These are phyloP conservation scores for Cynoglossus semilaevis DNA, from an alignment of 2,113 vertebrate genomes.

Conservation along the genomic window DNA sequence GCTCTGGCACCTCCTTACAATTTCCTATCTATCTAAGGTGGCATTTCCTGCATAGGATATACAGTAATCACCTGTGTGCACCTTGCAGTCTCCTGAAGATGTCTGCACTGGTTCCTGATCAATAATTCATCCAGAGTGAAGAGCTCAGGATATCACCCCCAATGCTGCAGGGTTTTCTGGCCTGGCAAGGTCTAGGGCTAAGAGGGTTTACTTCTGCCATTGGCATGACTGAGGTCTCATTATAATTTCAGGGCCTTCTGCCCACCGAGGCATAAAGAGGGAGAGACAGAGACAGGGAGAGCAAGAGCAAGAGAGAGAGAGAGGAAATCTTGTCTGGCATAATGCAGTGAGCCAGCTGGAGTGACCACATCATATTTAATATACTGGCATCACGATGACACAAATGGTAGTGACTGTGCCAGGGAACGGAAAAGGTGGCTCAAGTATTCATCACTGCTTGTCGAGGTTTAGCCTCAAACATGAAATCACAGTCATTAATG, in stretches of 20 bases:
- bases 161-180: constrained; percentile 45
- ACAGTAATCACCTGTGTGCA: too few species aligned
- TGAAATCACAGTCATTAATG: neutral
- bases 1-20: too few species aligned
- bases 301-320: constrained; percentile 11
- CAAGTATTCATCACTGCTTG: neutral
- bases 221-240: constrained; percentile 60
- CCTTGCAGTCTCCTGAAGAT: constrained; percentile 7
- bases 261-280: constrained; percentile 26
- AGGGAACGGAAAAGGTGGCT: constrained; percentile 17
- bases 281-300: constrained; percentile 25
- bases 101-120: constrained; percentile 40
- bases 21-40: too few species aligned
- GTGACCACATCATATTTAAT: constrained; percentile 60
- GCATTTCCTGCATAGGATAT: too few species aligned
- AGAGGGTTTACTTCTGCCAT: constrained; percentile 58
- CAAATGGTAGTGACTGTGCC: constrained; percentile 16
- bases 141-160: constrained; percentile 47
- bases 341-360: constrained; percentile 59
- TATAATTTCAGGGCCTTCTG: constrained; percentile 35
- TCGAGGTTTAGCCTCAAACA: constrained; percentile 3
- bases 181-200: constrained; percentile 42
- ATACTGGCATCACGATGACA: constrained; percentile 41
- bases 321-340: constrained; percentile 42
- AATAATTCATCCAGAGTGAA: constrained; percentile 46